A percentile compares a stretch with the other conserved stretches of the same genome.
phyloP scores from a whole-genome alignment of 2,797 vertebrate genomes.

The Danionella dracula region DNA sequence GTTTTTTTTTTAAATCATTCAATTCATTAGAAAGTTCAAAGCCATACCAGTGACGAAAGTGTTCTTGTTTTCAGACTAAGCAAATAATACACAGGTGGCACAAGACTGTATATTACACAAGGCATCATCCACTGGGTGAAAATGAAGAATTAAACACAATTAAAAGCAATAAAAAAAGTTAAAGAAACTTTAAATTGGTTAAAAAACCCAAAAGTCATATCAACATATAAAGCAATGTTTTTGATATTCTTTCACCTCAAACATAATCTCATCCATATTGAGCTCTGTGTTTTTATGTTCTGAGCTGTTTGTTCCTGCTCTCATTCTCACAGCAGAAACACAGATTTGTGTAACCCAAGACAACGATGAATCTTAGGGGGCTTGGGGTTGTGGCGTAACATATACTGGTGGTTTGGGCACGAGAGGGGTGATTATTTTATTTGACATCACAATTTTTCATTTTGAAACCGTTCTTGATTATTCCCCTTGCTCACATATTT shows the following conservation, averaged over 20 bases:
- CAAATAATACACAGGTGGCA: too few relatives aligned
- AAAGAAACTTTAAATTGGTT: too few relatives aligned
- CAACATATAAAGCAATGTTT: not conserved
- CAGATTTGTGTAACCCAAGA: not conserved
- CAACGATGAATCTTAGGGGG: not conserved
- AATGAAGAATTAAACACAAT: too few relatives aligned
- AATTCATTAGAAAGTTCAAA: too few relatives aligned
- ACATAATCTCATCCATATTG: slow-evolving; percentile 29
- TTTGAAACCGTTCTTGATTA: slow-evolving; percentile 1
- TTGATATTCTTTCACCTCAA: not conserved
- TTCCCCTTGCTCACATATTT: not conserved
- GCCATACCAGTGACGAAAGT: too few relatives aligned
- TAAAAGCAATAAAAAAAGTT: too few relatives aligned
- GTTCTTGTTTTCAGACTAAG: too few relatives aligned
- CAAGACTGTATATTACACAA: too few relatives aligned
- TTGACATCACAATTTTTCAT: slow-evolving; percentile 2
- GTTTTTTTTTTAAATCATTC: too few relatives aligned
- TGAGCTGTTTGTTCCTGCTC: not conserved
- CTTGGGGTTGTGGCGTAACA: slow-evolving; percentile 9
- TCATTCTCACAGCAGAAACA: not conserved
- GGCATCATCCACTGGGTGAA: too few relatives aligned
- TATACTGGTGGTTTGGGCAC: not conserved
- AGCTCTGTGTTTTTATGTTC: slow-evolving; percentile 11
- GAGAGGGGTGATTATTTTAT: too few relatives aligned
- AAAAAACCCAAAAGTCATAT: not conserved